Evolutionary conservation across 2,797 vertebrate genomes (phyloP).

Genomic region (Pyrocephalus nanus): DNA sequence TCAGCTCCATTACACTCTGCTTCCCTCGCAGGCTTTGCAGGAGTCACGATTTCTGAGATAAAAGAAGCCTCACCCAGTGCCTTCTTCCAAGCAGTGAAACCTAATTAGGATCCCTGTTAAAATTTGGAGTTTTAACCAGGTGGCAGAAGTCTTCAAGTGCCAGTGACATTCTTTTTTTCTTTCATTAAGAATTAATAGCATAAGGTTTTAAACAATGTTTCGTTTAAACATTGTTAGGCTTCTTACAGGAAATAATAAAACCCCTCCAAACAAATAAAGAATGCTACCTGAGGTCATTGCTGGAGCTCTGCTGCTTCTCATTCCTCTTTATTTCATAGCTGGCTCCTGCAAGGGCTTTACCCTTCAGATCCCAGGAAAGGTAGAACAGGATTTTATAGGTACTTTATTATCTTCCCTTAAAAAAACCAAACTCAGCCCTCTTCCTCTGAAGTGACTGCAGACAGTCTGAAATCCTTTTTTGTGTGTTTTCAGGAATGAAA

Average conservation of each 20-base stretch:
- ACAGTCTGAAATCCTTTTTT: background rate
- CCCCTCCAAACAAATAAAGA: background rate
- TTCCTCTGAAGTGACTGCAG: background rate
- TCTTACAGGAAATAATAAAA: background rate
- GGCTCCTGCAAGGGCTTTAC: background rate
- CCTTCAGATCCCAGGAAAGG: background rate
- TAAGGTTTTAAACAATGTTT: background rate
- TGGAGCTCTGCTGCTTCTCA: background rate
- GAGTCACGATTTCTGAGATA: background rate
- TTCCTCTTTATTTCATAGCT: background rate
- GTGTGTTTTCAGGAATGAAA: background rate
- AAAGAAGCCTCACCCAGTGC: background rate
- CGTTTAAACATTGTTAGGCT: background rate
- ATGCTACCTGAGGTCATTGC: background rate
- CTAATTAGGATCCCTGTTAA: background rate
- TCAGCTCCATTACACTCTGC: background rate
- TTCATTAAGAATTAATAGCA: background rate
- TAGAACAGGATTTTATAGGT: background rate
- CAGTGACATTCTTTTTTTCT: background rate
- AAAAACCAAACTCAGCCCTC: fast-evolving
- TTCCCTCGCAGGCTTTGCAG: background rate
- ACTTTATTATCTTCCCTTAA: background rate
- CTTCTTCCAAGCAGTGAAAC: background rate
- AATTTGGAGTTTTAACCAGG: background rate
- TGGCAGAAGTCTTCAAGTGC: background rate